A percentile compares a stretch with the other conserved stretches of the same genome.
Evolutionary conservation across 2,797 vertebrate species (phyloP).

Genomic region (Smutsia gigantea): DNA sequence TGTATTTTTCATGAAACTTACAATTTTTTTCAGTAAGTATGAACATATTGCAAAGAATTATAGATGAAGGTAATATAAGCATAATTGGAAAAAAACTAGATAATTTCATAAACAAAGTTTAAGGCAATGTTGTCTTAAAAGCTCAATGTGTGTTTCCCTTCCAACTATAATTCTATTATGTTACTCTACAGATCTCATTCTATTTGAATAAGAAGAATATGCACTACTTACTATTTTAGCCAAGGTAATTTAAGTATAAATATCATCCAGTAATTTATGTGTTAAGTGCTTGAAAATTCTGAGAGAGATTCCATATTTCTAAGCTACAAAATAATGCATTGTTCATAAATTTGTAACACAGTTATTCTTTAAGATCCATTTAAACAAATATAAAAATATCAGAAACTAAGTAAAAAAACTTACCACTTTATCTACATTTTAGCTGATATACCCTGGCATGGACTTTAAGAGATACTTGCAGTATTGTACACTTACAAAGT

Average conservation of each 20-base stretch:
- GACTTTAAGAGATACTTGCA: not conserved
- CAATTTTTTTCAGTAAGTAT: slow-evolving; percentile 2
- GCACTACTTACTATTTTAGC: slow-evolving; percentile 19
- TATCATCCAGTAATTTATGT: not conserved
- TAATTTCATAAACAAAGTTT: not conserved
- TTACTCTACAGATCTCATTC: not conserved
- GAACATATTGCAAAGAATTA: slow-evolving; percentile 26
- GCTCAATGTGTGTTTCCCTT: not conserved
- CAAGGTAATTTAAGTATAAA: slow-evolving; percentile 17
- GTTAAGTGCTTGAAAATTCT: not conserved
- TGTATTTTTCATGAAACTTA: slow-evolving; percentile 50
- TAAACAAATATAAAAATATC: slow-evolving; percentile 29
- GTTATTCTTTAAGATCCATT: not conserved
- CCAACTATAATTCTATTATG: not conserved
- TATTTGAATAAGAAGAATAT: slow-evolving; percentile 31
- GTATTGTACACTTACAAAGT: not conserved
- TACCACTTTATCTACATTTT: not conserved
- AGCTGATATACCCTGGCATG: not conserved
- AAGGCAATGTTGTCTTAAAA: not conserved
- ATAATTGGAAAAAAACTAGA: slow-evolving; percentile 7
- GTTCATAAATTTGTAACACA: not conserved
- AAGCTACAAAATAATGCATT: slow-evolving; percentile 16
- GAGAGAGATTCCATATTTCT: not conserved
- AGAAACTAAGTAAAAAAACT: slow-evolving; percentile 8
- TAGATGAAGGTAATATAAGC: not conserved